Conservation (phyloP, 2,888 invertebrate genomes). For the Drosophila anceps region DNA sequence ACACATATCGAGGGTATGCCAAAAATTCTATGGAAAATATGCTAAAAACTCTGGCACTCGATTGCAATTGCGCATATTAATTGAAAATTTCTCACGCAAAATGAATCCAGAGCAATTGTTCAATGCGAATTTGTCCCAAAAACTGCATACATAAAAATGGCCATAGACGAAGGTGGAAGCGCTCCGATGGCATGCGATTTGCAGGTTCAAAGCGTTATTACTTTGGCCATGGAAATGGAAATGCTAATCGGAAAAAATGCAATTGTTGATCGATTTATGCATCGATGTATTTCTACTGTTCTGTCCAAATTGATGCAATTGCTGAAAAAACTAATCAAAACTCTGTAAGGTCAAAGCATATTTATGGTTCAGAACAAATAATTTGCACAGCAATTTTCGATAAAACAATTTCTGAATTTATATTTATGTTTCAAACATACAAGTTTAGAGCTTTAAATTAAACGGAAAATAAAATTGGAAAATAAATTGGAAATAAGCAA, state of each 20-base stretch:
- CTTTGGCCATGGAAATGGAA: constrained; percentile 52
- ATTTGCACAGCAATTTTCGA: constrained; percentile 4
- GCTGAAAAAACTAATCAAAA: constrained; percentile 31
- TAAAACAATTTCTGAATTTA: neutral
- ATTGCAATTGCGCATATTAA: constrained; percentile 79
- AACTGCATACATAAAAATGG: constrained; percentile 56
- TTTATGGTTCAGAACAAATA: constrained; percentile 2
- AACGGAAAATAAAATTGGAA: neutral
- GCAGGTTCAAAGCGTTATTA: constrained; percentile 61
- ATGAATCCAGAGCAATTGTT: constrained; percentile 64
- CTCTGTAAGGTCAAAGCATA: constrained; percentile 10
- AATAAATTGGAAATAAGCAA: neutral
- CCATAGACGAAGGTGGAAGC: neutral
- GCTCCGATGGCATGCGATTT: neutral
- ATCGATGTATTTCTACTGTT: constrained; percentile 16
- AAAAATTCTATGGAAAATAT: constrained; percentile 69
- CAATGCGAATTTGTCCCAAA: constrained; percentile 54
- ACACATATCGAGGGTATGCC: constrained; percentile 15
- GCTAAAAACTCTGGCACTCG: constrained; percentile 61
- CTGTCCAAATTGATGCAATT: constrained; percentile 8
- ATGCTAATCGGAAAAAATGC: constrained; percentile 63
- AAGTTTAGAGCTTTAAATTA: neutral
- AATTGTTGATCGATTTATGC: constrained; percentile 62
- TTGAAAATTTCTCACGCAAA: constrained; percentile 79
- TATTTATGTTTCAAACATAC: neutral